Base-by-base conservation (phyloP, 1,140 invertebrate genomes). In the Cyphomyrmex costatus region DNA sequence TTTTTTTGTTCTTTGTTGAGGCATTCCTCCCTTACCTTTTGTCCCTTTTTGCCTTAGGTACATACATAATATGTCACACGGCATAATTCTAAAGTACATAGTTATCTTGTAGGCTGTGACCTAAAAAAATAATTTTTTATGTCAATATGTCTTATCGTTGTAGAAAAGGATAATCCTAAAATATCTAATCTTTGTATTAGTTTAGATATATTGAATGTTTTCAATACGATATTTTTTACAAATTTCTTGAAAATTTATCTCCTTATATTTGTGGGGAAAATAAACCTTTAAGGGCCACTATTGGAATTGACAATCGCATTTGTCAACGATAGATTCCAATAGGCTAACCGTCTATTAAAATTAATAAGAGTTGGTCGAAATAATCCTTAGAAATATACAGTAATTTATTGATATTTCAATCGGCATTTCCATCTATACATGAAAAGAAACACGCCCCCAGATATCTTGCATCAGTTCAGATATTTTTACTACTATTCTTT, bases 1-100 rank as follows among this genome's bases (percentile, higher is more conserved):
- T 77, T 63, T 42, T 36, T 1, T 60, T 14, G 4, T 36, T 46
- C 36, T 77, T 77, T 63, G 21, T 77, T n/a, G 1, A 36, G 53
- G 3, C 21, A 4, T 46, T 30, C 21, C 6, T 46, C n/a, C 21
- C 6, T 60, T 42, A 0, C 4, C 27, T 10, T 77, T 77, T 77
- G 24, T 63, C 1, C 36, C 4, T 63, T 30, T 0, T 4, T 24
- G 2, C 10, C 27, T 24, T 4, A 27, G 24, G n/a, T 33, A 33
- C 16, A 0, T 66, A 12, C 16, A 0, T 66, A 12, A 68, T 33
- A 24, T 12, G 21, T n/a, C n/a, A 27, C n/a, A n/a, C 12, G 12
- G 5, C 36, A 16, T 42, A 42, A 21, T 0, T 61, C 1, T 42
- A n/a, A 77, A 42, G n/a, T 10, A 33, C 16, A 65, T 33, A 36